Conservation (phyloP, 2,113 vertebrate genomes). For the Pelmatolapia mariae region DNA sequence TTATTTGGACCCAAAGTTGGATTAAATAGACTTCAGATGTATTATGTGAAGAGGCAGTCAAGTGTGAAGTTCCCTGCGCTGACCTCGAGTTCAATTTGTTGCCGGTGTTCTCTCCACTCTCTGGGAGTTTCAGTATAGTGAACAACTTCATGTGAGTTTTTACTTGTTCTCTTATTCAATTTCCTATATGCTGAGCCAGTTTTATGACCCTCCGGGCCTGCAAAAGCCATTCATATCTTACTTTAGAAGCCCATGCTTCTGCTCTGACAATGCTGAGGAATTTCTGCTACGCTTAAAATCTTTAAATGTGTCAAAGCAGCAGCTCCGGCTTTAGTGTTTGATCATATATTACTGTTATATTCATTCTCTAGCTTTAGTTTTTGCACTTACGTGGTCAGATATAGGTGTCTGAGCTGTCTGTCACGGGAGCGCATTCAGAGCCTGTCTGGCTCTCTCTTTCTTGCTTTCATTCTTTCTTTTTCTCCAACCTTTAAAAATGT, state of each 20-base stretch:
- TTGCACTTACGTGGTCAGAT: background rate
- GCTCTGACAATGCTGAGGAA: background rate
- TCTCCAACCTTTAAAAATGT: background rate
- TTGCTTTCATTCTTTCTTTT: background rate
- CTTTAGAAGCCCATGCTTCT: background rate
- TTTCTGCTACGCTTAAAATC: background rate
- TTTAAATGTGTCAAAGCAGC: background rate
- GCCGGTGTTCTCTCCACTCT: background rate
- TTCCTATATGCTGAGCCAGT: background rate
- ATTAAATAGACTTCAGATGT: constrained; percentile 31
- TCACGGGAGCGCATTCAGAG: background rate
- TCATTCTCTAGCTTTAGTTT: background rate
- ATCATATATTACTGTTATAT: background rate
- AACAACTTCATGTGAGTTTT: constrained; percentile 20
- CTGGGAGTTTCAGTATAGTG: background rate
- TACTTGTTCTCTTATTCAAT: background rate
- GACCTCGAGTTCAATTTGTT: constrained; percentile 35
- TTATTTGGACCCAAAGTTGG: constrained; percentile 19
- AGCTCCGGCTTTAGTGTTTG: background rate
- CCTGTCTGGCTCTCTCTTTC: background rate
- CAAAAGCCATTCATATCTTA: background rate
- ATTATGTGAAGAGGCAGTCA: background rate
- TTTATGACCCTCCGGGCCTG: background rate
- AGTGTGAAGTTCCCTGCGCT: constrained; percentile 5
- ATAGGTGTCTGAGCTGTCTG: background rate